These are phyloP conservation scores for Solenodon paradoxus DNA, from an alignment of 2,113 vertebrate species.

Conservation along the genomic window DNA sequence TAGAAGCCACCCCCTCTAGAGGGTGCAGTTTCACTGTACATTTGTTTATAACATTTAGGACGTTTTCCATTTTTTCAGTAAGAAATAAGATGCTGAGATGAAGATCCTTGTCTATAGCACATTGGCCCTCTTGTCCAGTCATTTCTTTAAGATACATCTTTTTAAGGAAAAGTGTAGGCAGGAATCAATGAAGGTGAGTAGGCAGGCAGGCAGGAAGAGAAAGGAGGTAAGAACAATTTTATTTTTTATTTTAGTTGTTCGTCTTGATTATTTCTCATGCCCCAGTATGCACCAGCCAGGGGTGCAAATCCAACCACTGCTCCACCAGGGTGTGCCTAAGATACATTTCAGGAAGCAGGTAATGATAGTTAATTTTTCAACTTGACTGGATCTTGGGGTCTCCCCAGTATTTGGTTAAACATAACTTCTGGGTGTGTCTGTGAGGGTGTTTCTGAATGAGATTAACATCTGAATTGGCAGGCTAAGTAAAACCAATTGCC, in stretches of 20 bases:
- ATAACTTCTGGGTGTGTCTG: background rate
- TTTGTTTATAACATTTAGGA: background rate
- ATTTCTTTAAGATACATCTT: background rate
- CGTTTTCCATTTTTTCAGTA: background rate
- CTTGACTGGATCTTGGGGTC: background rate
- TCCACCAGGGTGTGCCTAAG: too few relatives aligned
- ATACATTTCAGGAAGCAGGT: too few relatives aligned
- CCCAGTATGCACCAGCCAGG: too few relatives aligned
- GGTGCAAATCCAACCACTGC: too few relatives aligned
- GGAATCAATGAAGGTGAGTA: too few relatives aligned
- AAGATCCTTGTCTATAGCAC: background rate
- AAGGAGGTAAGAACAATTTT: too few relatives aligned
- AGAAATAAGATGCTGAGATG: background rate
- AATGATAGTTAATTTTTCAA: background rate
- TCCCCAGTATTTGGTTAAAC: background rate
- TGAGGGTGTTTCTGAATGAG: background rate
- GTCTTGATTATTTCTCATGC: too few relatives aligned
- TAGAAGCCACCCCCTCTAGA: constrained; percentile 48
- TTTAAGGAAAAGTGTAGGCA: too few relatives aligned
- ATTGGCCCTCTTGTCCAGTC: background rate
- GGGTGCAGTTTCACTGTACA: constrained; percentile 51
- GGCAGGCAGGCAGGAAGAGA: too few relatives aligned
- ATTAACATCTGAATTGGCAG: background rate
- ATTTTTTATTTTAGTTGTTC: too few relatives aligned
- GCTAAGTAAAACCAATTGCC: background rate